Evolutionary conservation across 2,113 vertebrate genomes (phyloP).

Genomic region (Aegypius monachus): DNA sequence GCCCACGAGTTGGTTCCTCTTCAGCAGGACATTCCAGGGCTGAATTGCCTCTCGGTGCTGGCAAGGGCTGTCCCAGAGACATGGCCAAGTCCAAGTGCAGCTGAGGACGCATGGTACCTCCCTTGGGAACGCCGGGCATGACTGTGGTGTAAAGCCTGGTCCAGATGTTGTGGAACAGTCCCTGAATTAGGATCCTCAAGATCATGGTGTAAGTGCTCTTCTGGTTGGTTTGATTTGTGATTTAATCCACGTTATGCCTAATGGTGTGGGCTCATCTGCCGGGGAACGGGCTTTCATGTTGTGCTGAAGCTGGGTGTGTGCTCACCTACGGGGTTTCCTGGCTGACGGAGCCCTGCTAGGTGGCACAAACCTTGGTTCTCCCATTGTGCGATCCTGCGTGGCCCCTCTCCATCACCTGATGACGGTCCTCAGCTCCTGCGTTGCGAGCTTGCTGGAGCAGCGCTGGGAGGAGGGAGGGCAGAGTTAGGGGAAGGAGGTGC

Average conservation of each 20-base stretch:
- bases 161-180: neutral
- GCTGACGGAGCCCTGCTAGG: neutral
- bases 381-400: fast-evolving
- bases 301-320: neutral
- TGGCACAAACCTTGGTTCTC: neutral
- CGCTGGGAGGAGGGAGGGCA: neutral
- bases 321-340: neutral
- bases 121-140: neutral
- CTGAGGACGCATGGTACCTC: neutral
- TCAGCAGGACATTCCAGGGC: neutral
- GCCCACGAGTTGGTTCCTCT: neutral
- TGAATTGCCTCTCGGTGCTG: neutral
- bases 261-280: fast-evolving
- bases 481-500: neutral
- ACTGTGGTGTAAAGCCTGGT: neutral
- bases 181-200: neutral
- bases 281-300: fast-evolving
- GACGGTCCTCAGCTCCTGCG: fast-evolving
- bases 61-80: neutral
- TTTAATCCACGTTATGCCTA: neutral
- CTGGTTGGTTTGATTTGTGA: neutral
- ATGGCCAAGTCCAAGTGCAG: neutral
- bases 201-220: neutral
- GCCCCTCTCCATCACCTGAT: neutral
- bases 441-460: neutral